Evolutionary conservation across 2,113 vertebrate genomes (phyloP).

Genomic region (Phoxinus phoxinus): DNA sequence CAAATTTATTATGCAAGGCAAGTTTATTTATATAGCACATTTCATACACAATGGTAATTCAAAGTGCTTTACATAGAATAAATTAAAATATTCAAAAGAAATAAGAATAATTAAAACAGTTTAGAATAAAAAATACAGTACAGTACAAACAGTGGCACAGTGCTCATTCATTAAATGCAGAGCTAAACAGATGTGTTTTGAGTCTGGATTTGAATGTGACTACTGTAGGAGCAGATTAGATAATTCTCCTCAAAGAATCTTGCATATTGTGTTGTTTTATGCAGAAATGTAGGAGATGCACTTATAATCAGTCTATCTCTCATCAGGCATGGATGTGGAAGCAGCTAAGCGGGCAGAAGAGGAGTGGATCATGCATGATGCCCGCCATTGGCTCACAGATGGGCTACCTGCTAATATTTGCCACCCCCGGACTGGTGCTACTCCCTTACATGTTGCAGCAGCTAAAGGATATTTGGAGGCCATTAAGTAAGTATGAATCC

Average conservation of each 20-base stretch:
- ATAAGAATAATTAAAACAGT: no score
- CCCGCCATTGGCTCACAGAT: conserved; percentile 87
- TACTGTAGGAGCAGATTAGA: no score
- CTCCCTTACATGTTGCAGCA: conserved; percentile 90
- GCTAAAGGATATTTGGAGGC: conserved; percentile 94
- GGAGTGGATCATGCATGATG: conserved; percentile 89
- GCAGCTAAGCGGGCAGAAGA: conserved; percentile 87
- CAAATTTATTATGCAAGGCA: no score
- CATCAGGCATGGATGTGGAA: conserved; percentile 85
- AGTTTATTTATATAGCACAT: no score
- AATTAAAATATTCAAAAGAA: no score
- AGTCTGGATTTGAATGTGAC: no score
- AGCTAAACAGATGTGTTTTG: no score
- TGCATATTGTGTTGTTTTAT: not conserved
- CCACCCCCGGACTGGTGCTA: conserved; percentile 87
- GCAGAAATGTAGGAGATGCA: not conserved
- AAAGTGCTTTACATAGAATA: no score
- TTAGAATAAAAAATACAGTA: no score
- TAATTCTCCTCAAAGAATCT: not conserved
- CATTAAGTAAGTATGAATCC: conserved; percentile 81
- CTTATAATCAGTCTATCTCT: not conserved
- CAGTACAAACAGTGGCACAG: no score
- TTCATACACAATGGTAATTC: no score
- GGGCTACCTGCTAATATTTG: conserved; percentile 79
- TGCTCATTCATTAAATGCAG: no score